Evolutionary conservation across 2,888 invertebrate species (phyloP), one percentile per base, ranked within the genome.

Genomic region (Nebria salina): DNA sequence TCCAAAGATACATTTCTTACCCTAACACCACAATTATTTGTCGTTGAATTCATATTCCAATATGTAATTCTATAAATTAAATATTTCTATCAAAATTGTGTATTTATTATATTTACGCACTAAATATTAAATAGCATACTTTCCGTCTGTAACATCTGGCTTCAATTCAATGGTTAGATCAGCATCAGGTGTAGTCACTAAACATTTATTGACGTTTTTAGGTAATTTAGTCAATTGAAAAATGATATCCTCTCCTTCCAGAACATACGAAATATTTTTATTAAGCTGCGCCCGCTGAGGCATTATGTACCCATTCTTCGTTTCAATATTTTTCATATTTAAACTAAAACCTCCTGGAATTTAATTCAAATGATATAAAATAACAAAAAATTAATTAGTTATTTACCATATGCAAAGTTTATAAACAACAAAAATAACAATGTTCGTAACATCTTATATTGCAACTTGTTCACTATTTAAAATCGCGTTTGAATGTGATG

Each of bases 1-100:
- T 84, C 66, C 1, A 82, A 82, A 5, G 80, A 83, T 1, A 91
- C 86, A 73, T 88, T 87, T 42, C 85, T 88, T 0, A 91, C 86
- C 82, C 89, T 86, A 4, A 91, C 75, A 6, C 90, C 90, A 81
- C 91, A 91, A 4, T 86, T 86, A 8, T 88, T 88, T 20, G 87
- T 85, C 89, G 89, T 90, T 20, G 84, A 85, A 83, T 72, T 68
- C 11, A 72, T 77, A 25, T 65, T 75, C 78, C 82, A 77, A 26
- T 76, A 76, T 64, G 20, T 76, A 65, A 75, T 15, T 82, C 90
- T 88, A 11, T 90, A 75, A 80, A 66, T 65, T 34, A 76, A 20
- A 41, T 15, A 20, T 75, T 26, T 20, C 4, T 3, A 42, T 5
- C 11, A 73, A 34, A 34, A 34, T 34, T 4, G 34, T 34, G 34